Evolutionary conservation across 2,113 vertebrate genomes (phyloP).

Genomic region (Rostratula benghalensis): DNA sequence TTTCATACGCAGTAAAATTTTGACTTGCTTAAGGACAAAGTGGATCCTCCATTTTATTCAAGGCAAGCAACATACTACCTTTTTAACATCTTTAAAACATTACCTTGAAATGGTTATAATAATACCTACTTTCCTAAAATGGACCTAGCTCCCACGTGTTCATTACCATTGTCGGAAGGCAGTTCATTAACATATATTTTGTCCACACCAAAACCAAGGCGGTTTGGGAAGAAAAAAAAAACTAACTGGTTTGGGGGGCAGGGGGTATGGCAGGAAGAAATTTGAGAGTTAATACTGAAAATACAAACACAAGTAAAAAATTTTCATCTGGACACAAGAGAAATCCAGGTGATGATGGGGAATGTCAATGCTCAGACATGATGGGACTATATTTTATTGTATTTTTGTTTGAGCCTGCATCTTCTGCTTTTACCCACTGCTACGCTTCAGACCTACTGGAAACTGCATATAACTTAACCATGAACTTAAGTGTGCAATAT

Average conservation of each 20-base stretch:
- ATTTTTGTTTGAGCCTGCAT: neutral
- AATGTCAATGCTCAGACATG: neutral
- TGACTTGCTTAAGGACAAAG: neutral
- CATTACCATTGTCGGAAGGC: neutral
- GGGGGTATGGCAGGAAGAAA: too few species aligned
- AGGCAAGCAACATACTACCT: neutral
- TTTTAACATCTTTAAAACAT: neutral
- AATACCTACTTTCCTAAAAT: neutral
- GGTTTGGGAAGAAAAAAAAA: neutral
- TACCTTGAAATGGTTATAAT: rapidly evolving
- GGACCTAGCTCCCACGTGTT: neutral
- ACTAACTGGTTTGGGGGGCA: rapidly evolving
- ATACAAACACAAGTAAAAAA: neutral
- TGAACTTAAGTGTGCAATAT: neutral
- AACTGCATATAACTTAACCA: neutral
- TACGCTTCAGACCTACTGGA: neutral
- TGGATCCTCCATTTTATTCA: neutral
- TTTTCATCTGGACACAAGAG: neutral
- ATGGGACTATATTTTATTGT: neutral
- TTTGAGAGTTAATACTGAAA: neutral
- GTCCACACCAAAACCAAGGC: neutral
- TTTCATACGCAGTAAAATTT: neutral
- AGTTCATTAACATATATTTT: neutral
- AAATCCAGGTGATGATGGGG: neutral
- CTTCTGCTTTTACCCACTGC: neutral